A percentile compares a stretch with the other conserved stretches of the same genome.
Conservation (phyloP, 64 coral and sea anemone genomes). For the Hydrozoanthus tunicans region DNA sequence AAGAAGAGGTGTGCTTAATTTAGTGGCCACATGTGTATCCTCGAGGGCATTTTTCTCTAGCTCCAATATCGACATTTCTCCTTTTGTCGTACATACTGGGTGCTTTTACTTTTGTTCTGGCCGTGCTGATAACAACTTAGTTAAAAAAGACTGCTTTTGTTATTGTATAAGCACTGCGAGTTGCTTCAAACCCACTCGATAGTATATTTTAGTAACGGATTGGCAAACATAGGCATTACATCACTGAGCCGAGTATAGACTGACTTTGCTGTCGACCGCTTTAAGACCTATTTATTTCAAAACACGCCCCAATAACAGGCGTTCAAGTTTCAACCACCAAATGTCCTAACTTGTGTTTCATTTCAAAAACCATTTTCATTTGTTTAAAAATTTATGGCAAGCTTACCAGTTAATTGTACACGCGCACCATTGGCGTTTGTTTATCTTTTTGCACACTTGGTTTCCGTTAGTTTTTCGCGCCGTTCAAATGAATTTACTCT, state of each 20-base stretch:
- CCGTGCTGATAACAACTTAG: conserved; percentile 3
- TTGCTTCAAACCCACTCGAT: neutral
- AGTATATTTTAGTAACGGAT: neutral
- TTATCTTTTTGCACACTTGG: neutral
- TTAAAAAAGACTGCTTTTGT: neutral
- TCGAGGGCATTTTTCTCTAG: neutral
- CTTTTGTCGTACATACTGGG: neutral
- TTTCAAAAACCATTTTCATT: neutral
- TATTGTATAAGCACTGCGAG: neutral
- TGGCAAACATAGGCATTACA: no score
- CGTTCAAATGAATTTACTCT: neutral
- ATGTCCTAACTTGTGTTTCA: neutral
- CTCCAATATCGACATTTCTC: conserved; percentile 28
- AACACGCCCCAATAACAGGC: neutral
- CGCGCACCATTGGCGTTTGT: neutral
- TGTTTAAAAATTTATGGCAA: neutral
- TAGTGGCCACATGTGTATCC: conserved; percentile 17
- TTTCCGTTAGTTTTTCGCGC: conserved; percentile 13
- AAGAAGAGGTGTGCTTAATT: conserved; percentile 32
- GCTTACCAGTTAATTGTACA: neutral
- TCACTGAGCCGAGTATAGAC: neutral
- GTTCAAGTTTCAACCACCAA: neutral
- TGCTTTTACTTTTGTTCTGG: conserved; percentile 21
- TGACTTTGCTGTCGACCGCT: neutral
- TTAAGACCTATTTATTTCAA: neutral